phyloP scores from a whole-genome alignment of 1,140 invertebrate species.

The Atopsyche davidsoni region DNA sequence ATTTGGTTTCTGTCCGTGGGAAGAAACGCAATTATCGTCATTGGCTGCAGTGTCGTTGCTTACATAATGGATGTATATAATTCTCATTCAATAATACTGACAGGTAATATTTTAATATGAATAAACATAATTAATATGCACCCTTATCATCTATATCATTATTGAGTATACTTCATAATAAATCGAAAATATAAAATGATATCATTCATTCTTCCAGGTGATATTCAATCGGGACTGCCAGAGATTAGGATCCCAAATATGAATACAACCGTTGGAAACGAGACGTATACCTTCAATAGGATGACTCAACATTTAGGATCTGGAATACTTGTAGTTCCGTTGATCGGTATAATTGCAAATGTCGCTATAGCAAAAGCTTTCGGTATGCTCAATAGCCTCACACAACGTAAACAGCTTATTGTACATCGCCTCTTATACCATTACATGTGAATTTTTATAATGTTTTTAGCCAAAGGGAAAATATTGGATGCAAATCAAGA shows the following conservation, averaged over 20 bases:
- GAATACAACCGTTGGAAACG: slow-evolving; percentile 47
- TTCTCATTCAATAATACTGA: slow-evolving; percentile 56
- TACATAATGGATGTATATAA: slow-evolving; percentile 51
- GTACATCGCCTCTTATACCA: not conserved
- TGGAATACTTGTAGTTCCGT: slow-evolving; percentile 63
- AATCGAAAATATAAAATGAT: not conserved
- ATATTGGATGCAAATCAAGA: slow-evolving; percentile 78
- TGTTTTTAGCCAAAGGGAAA: slow-evolving; percentile 64
- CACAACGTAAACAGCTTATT: slow-evolving; percentile 1
- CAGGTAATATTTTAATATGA: slow-evolving; percentile 41
- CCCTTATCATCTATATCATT: not conserved
- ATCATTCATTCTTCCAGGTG: slow-evolving; percentile 41
- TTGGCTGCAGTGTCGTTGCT: slow-evolving; percentile 62
- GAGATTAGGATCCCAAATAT: slow-evolving; percentile 50
- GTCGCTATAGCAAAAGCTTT: slow-evolving; percentile 77
- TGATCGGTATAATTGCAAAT: slow-evolving; percentile 68
- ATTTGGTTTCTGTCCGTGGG: slow-evolving; percentile 44
- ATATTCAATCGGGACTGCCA: slow-evolving; percentile 58
- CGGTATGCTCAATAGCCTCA: too few species aligned
- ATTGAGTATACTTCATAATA: not conserved
- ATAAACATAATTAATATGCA: not conserved
- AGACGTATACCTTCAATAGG: slow-evolving; percentile 51
- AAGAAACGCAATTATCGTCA: slow-evolving; percentile 71
- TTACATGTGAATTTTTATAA: slow-evolving; percentile 1
- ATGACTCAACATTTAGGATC: slow-evolving; percentile 59